Evolutionary conservation across 2,888 invertebrate species (phyloP).

Genomic region (Rhingia campestris): DNA sequence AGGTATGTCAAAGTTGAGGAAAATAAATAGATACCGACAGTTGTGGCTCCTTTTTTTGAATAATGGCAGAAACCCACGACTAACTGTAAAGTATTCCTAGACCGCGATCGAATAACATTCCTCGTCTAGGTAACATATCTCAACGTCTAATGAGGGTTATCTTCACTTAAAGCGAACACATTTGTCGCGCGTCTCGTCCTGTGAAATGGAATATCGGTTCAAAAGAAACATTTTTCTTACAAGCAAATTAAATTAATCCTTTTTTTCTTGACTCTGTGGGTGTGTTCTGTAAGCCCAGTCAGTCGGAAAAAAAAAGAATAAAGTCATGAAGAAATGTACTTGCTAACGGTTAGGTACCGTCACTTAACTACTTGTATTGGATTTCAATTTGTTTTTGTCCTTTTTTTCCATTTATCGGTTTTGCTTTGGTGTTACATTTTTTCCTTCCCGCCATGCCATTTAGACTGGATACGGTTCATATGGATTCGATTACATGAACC

Average conservation of each 20-base stretch:
- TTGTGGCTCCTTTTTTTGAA: too few species aligned
- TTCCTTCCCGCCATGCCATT: not conserved
- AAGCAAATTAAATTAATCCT: slow-evolving; percentile 26
- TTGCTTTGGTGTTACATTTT: not conserved
- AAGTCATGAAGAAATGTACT: slow-evolving; percentile 8
- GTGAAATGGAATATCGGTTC: slow-evolving; percentile 28
- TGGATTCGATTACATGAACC: slow-evolving; percentile 18
- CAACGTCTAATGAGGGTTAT: slow-evolving; percentile 3
- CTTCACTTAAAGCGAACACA: not conserved
- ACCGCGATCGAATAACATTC: too few species aligned
- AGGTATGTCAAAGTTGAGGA: too few species aligned
- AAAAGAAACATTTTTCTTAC: slow-evolving; percentile 6
- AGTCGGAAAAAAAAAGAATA: slow-evolving; percentile 7
- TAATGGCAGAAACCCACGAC: too few species aligned
- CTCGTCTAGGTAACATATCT: not conserved
- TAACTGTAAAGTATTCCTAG: too few species aligned
- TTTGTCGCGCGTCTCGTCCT: not conserved
- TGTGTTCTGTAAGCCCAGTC: not conserved
- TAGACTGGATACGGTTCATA: slow-evolving; percentile 22
- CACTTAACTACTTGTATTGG: slow-evolving; percentile 30
- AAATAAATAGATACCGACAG: too few species aligned
- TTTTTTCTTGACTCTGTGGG: not conserved
- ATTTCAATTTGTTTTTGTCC: slow-evolving; percentile 4
- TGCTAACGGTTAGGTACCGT: not conserved
- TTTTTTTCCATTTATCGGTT: not conserved